Evolutionary conservation across 1,140 invertebrate species (phyloP).

Genomic region (Caenorhabditis tropicalis): DNA sequence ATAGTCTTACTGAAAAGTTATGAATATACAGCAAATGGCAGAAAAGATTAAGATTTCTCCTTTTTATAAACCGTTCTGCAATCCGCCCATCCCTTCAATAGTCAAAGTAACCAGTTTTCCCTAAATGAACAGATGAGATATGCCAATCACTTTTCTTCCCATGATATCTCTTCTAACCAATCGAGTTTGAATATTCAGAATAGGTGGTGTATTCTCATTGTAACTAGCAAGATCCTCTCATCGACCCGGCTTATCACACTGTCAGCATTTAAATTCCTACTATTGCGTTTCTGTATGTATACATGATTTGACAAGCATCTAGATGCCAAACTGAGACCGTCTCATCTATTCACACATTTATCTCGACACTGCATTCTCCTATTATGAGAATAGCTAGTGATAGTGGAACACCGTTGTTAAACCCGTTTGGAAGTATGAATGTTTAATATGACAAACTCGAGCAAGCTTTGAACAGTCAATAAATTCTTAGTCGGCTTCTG

Average conservation of each 20-base stretch:
- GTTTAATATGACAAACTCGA: too few species aligned
- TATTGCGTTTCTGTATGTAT: too few species aligned
- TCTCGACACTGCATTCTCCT: not conserved
- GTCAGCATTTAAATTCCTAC: too few species aligned
- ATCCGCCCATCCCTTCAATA: not conserved
- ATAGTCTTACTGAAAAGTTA: not conserved
- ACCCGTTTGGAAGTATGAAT: too few species aligned
- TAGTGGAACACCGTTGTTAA: too few species aligned
- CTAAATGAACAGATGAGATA: not conserved
- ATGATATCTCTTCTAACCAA: not conserved
- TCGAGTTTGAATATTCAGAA: constrained; percentile 23
- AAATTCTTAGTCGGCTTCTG: too few species aligned
- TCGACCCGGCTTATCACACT: constrained; percentile 29
- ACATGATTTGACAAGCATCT: not conserved
- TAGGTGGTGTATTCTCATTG: not conserved
- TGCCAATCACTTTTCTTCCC: not conserved
- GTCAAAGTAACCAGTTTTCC: constrained; percentile 6
- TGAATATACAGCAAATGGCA: not conserved
- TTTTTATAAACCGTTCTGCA: constrained; percentile 8
- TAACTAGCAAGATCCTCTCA: too few species aligned
- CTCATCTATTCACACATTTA: not conserved
- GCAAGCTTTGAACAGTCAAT: too few species aligned
- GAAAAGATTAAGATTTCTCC: not conserved
- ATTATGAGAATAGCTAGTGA: too few species aligned
- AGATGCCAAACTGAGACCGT: constrained; percentile 14